Evolutionary conservation across 2,113 vertebrate species (phyloP), one percentile per base, ranked within the genome.

Genomic region (Seriola dumerili): DNA sequence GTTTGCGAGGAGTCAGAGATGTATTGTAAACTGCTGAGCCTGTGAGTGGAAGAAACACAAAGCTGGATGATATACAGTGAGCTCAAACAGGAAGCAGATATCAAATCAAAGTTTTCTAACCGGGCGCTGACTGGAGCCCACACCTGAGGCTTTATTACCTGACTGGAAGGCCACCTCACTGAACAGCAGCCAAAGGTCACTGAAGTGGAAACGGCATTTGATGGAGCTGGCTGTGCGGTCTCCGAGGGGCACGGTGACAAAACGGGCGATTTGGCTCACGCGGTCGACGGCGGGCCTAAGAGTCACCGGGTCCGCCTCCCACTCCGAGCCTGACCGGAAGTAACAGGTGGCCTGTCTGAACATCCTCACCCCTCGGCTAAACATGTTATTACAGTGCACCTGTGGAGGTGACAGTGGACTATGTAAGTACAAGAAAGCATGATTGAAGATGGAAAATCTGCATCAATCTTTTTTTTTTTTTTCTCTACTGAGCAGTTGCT

Each of bases 301-400:
- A 64, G 96, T 96, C 78, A 98, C 48, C 0, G 96, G 86, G 0
- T 94, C 93, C 0, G 96, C 88, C 86, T 99, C 98, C 98, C 98
- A 99, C 23, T 98, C 97, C 65, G 94, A 29, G 0, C 96, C 97
- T 0, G 97, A 96, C 0, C 96, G 96, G 87, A 99, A 98, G 92
- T 94, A 97, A 87, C 98, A 99, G 58, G 96, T 95, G 38, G 97
- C 97, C 89, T 97, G 97, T 80, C 95, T 96, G 93, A 99, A 99
- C 88, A 97, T 96, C 96, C 97, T 97, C 90, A 98, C 97, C 4
- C 97, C 96, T 68, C 96, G 96, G 71, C 95, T 94, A 14, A 98
- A 98, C 98, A 99, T 98, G 92, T 99, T 99, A 88, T 96, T 99
- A 88, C 97, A 99, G 88, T 99, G 98, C 67, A 99, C 97, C 98